Evolutionary conservation across 2,113 vertebrate genomes (phyloP).

Genomic region (Fregata magnificens): DNA sequence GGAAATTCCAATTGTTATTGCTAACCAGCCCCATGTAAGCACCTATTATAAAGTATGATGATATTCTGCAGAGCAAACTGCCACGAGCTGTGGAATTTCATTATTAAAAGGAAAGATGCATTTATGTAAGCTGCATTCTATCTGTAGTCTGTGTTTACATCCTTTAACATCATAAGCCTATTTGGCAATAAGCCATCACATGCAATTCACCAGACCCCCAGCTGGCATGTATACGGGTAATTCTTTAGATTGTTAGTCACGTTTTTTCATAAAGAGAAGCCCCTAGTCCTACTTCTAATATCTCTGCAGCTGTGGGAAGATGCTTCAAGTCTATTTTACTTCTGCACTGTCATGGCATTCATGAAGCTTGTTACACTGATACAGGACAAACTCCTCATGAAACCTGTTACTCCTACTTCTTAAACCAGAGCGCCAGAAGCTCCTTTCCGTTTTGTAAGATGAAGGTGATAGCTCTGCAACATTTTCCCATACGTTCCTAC

Average conservation of each 20-base stretch:
- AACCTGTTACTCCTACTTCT: background rate
- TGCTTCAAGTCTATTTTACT: background rate
- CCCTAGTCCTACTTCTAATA: background rate
- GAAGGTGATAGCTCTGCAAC: background rate
- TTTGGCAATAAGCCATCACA: background rate
- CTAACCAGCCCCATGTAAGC: background rate
- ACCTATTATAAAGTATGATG: background rate
- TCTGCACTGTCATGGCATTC: background rate
- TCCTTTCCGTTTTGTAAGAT: background rate
- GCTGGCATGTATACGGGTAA: background rate
- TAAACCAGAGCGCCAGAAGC: background rate
- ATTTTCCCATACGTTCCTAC: fast-evolving
- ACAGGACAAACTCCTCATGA: background rate
- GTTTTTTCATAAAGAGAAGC: background rate
- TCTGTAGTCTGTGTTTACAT: background rate
- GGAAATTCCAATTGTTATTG: constrained; percentile 36
- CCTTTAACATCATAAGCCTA: background rate
- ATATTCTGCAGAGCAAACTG: background rate
- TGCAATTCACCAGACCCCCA: background rate
- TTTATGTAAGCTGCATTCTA: background rate
- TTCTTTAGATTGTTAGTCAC: background rate
- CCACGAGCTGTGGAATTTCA: background rate
- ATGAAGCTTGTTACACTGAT: background rate
- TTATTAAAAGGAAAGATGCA: background rate
- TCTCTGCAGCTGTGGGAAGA: background rate